Conservation (phyloP, 2,888 invertebrate genomes). For the Lapara coniferarum region DNA sequence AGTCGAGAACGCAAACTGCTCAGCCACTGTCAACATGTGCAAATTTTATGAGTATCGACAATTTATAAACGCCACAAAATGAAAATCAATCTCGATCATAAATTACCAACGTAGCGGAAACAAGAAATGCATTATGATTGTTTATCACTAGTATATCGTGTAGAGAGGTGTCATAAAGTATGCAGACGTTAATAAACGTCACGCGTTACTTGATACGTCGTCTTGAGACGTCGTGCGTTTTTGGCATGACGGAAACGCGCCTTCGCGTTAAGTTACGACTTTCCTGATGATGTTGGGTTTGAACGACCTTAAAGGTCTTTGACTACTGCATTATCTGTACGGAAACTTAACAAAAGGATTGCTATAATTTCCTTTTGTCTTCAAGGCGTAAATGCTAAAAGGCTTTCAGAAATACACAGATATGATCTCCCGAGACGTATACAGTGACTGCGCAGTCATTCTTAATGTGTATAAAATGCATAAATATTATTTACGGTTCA, state of each 20-base stretch:
- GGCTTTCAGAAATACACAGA: not conserved
- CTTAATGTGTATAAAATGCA: not conserved
- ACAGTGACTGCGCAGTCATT: not conserved
- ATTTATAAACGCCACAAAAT: conserved; percentile 5
- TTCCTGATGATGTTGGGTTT: conserved; percentile 14
- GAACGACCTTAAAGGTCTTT: conserved; percentile 24
- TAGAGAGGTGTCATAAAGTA: conserved; percentile 1
- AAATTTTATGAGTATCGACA: not conserved
- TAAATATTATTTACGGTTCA: no score
- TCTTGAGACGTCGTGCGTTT: not conserved
- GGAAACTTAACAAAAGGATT: conserved; percentile 5
- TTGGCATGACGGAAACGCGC: conserved; percentile 18
- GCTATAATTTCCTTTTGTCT: not conserved
- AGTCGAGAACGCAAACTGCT: not conserved
- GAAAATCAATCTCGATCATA: conserved; percentile 19
- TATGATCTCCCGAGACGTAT: no score
- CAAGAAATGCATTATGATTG: conserved; percentile 8
- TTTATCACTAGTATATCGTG: conserved; percentile 22
- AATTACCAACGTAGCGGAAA: conserved; percentile 9
- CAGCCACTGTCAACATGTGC: not conserved
- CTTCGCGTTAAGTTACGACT: conserved; percentile 15
- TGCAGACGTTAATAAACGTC: conserved; percentile 13
- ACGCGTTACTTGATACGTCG: conserved; percentile 6
- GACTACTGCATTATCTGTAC: conserved; percentile 33
- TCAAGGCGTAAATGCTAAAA: conserved; percentile 5